Evolutionary conservation across 2,113 vertebrate species (phyloP).

Genomic region (Eolophus roseicapilla): DNA sequence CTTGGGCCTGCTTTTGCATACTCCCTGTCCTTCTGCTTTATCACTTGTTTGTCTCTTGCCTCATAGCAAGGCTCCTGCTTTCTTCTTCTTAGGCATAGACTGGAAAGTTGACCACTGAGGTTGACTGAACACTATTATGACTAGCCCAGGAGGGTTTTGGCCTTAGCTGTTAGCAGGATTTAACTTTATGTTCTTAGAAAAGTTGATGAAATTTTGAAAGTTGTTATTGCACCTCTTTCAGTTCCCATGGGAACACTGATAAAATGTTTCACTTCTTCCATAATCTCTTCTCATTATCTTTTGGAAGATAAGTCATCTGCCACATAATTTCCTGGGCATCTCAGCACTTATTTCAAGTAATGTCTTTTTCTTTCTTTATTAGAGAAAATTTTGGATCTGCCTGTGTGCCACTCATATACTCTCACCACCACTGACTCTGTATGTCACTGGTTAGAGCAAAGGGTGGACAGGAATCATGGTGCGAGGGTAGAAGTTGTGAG

Average conservation of each 20-base stretch:
- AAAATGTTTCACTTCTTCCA: not conserved
- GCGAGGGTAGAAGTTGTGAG: not conserved
- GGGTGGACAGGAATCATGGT: not conserved
- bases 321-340: not conserved
- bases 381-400: not conserved
- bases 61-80: not conserved
- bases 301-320: not conserved
- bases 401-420: not conserved
- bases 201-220: not conserved
- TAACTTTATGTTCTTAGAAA: not conserved
- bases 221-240: slow-evolving; percentile 1
- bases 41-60: not conserved
- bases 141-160: not conserved
- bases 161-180: not conserved
- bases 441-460: not conserved
- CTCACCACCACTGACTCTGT: not conserved
- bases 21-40: not conserved
- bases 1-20: not conserved
- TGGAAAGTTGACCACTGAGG: not conserved
- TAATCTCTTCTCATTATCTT: slow-evolving; percentile 27
- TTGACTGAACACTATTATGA: not conserved
- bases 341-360: not conserved
- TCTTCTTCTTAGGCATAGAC: not conserved
- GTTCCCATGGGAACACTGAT: slow-evolving; percentile 30
- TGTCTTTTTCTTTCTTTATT: not conserved